A percentile compares a stretch with the other conserved stretches of the same genome.
Conservation (phyloP, 2,888 invertebrate genomes). For the Heliconius cydno region DNA sequence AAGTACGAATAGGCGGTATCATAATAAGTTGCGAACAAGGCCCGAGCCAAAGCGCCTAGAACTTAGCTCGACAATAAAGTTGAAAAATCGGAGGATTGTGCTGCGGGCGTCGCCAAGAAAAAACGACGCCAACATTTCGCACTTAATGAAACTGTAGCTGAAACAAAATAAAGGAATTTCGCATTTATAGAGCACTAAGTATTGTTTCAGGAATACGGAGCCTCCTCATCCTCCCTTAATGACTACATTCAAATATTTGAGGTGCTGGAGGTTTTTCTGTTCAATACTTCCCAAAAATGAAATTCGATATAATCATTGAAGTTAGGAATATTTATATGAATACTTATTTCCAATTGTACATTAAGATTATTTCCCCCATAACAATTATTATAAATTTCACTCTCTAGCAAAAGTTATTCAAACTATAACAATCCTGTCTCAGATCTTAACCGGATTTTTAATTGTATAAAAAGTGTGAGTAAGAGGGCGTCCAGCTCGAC, state of each 20-base stretch:
- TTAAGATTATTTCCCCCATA: background rate
- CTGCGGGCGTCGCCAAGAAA: slow-evolving; percentile 72
- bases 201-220: slow-evolving; percentile 69
- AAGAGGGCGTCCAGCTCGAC: slow-evolving; percentile 49
- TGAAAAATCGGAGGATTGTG: slow-evolving; percentile 79
- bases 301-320: background rate
- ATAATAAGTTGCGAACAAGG: slow-evolving; percentile 65
- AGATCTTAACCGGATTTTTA: slow-evolving; percentile 31
- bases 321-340: too few relatives aligned
- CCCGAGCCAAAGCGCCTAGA: slow-evolving; percentile 59
- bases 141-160: slow-evolving; percentile 81
- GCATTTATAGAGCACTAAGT: slow-evolving; percentile 72
- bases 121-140: slow-evolving; percentile 78
- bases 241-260: slow-evolving; percentile 64
- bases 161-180: slow-evolving; percentile 77
- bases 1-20: slow-evolving; percentile 58
- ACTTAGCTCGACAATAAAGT: slow-evolving; percentile 76
- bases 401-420: background rate
- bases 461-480: slow-evolving; percentile 40
- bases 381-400: slow-evolving; percentile 1
- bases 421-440: slow-evolving; percentile 8
- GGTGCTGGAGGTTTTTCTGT: slow-evolving; percentile 57
- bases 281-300: slow-evolving; percentile 46
- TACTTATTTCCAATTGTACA: background rate
- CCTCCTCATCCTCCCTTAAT: slow-evolving; percentile 64